Base-by-base conservation (phyloP, 2,888 invertebrate genomes). In the Thyatira batis region DNA sequence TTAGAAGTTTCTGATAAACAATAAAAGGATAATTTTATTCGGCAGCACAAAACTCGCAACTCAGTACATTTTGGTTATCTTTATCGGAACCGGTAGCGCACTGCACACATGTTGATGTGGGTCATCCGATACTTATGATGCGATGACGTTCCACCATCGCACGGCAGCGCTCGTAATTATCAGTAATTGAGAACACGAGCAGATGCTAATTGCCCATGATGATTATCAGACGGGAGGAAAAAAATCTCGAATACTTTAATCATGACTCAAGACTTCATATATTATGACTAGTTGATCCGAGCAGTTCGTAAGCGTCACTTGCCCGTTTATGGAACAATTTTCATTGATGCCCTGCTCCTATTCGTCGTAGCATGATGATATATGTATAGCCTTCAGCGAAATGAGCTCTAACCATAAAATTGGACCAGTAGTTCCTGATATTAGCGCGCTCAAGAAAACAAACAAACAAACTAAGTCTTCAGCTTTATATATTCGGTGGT, bases 141-240 rank as follows among this genome's bases (percentile, higher is more conserved):
- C 8, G 27, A 10, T 17, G 39, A 39, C 17, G 39, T 39, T 39
- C 39, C 8, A 17, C 39, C 39, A 17, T 17, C 39, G 39, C 3
- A 20, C 9, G 25, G 27, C 25, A 13, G 5, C 13, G 1, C 9
- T 11, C 17, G 17, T 46, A 46, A 46, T 46, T 46, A 48, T 48
- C 48, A 28, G 27, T 20, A 48, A 48, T 48, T 48, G 48, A 28
- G 48, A 48, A n/a, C 46, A 46, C 48, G n/a, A 44, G 45, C 27
- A n/a, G 27, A 27, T 48, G 48, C 9, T 48, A 48, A 48, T 48
- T 48, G 48, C 8, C 48, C 17, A 20, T 27, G 20, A 48, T 28
- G 20, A 25, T 45, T 45, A 45, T n/a, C 45, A 3, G 13, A 17
- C 27, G 39, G 10, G 13, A 13, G 39, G n/a, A 17, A 39, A 39